These are phyloP conservation scores for Pteria penguin DNA, from an alignment of 2,888 invertebrate species.

Conservation along the genomic window DNA sequence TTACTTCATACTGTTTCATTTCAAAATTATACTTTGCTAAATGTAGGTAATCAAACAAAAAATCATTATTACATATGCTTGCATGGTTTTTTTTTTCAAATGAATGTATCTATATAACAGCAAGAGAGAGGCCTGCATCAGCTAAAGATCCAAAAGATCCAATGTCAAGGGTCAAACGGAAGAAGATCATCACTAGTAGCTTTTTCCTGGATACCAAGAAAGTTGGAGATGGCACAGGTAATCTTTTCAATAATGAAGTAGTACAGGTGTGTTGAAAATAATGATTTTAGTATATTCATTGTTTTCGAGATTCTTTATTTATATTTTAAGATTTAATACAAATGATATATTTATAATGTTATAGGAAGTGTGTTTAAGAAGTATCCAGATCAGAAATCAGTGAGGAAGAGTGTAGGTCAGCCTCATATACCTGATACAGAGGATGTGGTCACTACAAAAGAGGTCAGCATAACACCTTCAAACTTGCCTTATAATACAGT, in stretches of 20 bases:
- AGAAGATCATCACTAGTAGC: slow-evolving; percentile 57
- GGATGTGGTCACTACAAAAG: slow-evolving; percentile 77
- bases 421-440: slow-evolving; percentile 76
- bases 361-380: slow-evolving; percentile 73
- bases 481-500: too few species aligned
- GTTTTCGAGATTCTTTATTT: too few species aligned
- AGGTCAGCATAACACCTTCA: slow-evolving; percentile 69
- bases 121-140: slow-evolving; percentile 59
- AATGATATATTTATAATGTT: neutral
- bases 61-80: too few species aligned
- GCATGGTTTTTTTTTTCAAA: too few species aligned
- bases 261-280: too few species aligned
- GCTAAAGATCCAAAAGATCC: slow-evolving; percentile 69
- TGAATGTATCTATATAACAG: too few species aligned
- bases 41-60: too few species aligned
- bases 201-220: slow-evolving; percentile 74
- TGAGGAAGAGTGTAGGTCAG: slow-evolving; percentile 70
- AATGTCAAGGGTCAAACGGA: slow-evolving; percentile 64
- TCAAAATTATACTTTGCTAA: too few species aligned
- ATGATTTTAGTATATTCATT: too few species aligned
- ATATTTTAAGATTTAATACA: too few species aligned
- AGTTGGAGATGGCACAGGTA: slow-evolving; percentile 65
- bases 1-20: too few species aligned
- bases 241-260: too few species aligned
- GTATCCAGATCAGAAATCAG: slow-evolving; percentile 70